These are phyloP conservation scores for Bombus pyrosoma DNA, from an alignment of 1,140 invertebrate genomes.

Conservation along the genomic window DNA sequence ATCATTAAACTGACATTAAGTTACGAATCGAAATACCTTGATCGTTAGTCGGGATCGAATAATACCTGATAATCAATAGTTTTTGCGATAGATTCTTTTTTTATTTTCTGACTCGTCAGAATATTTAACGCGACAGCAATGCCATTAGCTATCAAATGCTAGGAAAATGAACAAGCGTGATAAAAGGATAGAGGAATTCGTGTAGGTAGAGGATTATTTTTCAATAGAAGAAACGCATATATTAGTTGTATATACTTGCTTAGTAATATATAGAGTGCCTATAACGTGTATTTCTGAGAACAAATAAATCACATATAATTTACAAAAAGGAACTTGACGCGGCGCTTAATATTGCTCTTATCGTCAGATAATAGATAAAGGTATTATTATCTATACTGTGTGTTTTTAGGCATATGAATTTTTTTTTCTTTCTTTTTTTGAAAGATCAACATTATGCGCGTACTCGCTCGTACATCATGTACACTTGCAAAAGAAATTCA, in stretches of 20 bases:
- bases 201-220: not conserved
- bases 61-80: not conserved
- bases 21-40: not conserved
- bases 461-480: not conserved
- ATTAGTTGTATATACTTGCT: constrained; percentile 35
- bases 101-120: not conserved
- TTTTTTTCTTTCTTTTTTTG: not conserved
- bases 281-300: constrained; percentile 59
- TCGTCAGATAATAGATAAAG: constrained; percentile 42
- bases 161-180: no score
- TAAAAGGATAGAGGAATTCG: not conserved
- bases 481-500: constrained; percentile 8
- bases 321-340: constrained; percentile 62
- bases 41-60: not conserved
- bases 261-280: constrained; percentile 50
- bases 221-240: constrained; percentile 13
- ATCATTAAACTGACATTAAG: not conserved
- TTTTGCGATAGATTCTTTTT: not conserved
- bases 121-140: not conserved
- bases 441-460: constrained; percentile 23
- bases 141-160: not conserved
- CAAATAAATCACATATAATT: constrained; percentile 60
- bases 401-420: constrained; percentile 29
- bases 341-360: constrained; percentile 53
- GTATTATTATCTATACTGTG: constrained; percentile 34